Evolutionary conservation across 2,797 vertebrate genomes (phyloP), one percentile per base, ranked within the genome.

Genomic region (Peromyscus eremicus): DNA sequence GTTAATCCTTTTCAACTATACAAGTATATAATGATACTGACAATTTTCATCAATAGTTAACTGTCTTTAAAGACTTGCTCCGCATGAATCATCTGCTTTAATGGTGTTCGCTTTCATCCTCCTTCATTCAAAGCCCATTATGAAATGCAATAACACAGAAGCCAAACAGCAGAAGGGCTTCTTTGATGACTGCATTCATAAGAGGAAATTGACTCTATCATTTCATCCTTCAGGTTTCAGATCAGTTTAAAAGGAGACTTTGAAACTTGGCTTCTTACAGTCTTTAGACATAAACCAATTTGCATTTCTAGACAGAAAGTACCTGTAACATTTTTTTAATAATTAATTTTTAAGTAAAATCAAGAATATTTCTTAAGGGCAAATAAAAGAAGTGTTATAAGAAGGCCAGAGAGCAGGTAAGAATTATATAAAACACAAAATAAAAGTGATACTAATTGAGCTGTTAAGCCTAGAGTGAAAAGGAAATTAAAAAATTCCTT

Each of bases 181-280:
- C 86, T 94, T 96, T 97, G 93, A 96, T 96, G 95, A 95, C 73
- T 34, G 96, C 77, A 95, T 97, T 96, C 55, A 97, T 79, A 93
- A 97, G 76, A 89, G 84, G 77, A 68, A 96, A 94, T 90, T 85
- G 92, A 27, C 46, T 93, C 37, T 23, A 0, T 73, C 79, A 80
- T 87, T 96, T 94, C 60, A 95, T 97, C 96, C 80, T 96, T 94
- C 64, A 89, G 49, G 62, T 86, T 95, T 97, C 90, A 95, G 77
- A 96, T 89, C 76, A 81, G 40, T 92, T 97, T 95, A 93, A 97
- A 94, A 91, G 46, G 52, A 97, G 29, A 94, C 92, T 97, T 97
- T 98, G 93, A 98, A 97, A 97, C 23, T 91, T 85, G 37, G 49
- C 66, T 97, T 97, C 82, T 95, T 95, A 94, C 92, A 86, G 49